Evolutionary conservation across 2,888 invertebrate genomes (phyloP).

Genomic region (Ectemnius continuus): DNA sequence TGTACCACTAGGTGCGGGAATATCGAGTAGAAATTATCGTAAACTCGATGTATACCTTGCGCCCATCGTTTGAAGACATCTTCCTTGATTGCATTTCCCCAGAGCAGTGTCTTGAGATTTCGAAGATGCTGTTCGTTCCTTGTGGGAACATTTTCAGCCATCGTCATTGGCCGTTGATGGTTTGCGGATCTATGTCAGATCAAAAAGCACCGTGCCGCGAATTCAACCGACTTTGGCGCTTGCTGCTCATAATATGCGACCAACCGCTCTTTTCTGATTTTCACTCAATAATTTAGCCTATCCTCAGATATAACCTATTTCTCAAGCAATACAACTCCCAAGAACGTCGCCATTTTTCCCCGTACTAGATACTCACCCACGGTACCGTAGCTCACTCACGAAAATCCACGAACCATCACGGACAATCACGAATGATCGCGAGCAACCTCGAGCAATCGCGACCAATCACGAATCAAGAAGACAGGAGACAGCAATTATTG

Average conservation of each 20-base stretch:
- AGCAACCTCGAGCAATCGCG: too few relatives aligned
- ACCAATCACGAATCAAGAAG: too few relatives aligned
- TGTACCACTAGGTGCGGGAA: background rate
- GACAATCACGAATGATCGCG: too few relatives aligned
- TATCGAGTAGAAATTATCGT: background rate
- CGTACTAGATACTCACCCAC: too few relatives aligned
- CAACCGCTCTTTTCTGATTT: slow-evolving; percentile 15
- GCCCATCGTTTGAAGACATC: slow-evolving; percentile 96
- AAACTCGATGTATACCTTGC: slow-evolving; percentile 82
- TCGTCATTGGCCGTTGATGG: slow-evolving; percentile 60
- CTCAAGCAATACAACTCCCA: slow-evolving; percentile 57
- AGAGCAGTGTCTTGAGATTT: slow-evolving; percentile 88
- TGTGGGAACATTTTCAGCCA: slow-evolving; percentile 79
- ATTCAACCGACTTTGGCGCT: slow-evolving; percentile 36
- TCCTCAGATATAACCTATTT: slow-evolving; percentile 67
- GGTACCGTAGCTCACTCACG: too few relatives aligned
- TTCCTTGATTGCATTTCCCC: slow-evolving; percentile 90
- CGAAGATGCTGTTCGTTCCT: slow-evolving; percentile 82
- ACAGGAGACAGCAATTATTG: too few relatives aligned
- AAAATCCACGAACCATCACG: too few relatives aligned
- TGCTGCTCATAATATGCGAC: slow-evolving; percentile 46
- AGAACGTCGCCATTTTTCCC: slow-evolving; percentile 66
- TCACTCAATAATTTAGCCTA: slow-evolving; percentile 18
- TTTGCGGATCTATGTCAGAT: slow-evolving; percentile 27
- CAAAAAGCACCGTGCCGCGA: slow-evolving; percentile 50